phyloP scores from a whole-genome alignment of 1,140 invertebrate genomes.

The Radopholus similis region DNA sequence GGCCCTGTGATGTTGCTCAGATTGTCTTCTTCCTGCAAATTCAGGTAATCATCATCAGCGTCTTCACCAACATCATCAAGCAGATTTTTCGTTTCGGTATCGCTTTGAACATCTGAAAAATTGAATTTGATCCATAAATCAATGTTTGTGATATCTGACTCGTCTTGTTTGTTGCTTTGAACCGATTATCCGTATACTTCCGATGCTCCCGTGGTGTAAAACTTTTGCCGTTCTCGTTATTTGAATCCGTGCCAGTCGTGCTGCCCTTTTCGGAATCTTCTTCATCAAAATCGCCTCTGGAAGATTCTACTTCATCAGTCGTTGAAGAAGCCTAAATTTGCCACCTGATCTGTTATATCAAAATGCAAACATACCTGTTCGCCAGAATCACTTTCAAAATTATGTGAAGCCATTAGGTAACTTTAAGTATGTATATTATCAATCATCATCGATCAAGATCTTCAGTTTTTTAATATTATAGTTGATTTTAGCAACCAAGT shows the following conservation, averaged over 20 bases:
- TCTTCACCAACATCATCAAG: conserved; percentile 42
- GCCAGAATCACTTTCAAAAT: conserved; percentile 36
- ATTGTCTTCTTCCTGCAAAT: conserved; percentile 21
- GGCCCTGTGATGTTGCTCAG: not conserved
- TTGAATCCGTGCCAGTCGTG: conserved; percentile 17
- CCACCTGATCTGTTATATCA: too few species aligned
- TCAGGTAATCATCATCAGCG: conserved; percentile 29
- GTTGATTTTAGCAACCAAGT: too few species aligned
- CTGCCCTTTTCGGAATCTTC: conserved; percentile 29
- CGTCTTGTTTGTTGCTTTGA: not conserved
- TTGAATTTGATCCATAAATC: too few species aligned
- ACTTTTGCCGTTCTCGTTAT: conserved; percentile 17
- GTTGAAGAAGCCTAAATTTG: conserved; percentile 37
- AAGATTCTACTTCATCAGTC: conserved; percentile 34
- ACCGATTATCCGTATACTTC: not conserved
- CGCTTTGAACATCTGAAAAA: conserved; percentile 39
- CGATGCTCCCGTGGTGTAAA: not conserved
- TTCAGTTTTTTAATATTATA: too few species aligned
- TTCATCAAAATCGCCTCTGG: conserved; percentile 39
- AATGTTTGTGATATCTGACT: not conserved
- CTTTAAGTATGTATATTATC: not conserved
- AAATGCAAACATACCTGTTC: conserved; percentile 35
- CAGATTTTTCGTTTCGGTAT: conserved; percentile 40
- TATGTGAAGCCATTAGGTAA: conserved; percentile 19
- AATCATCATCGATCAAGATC: too few species aligned